These are phyloP conservation scores for Halocaridina rubra DNA, from an alignment of 2,888 invertebrate species.

Conservation along the genomic window DNA sequence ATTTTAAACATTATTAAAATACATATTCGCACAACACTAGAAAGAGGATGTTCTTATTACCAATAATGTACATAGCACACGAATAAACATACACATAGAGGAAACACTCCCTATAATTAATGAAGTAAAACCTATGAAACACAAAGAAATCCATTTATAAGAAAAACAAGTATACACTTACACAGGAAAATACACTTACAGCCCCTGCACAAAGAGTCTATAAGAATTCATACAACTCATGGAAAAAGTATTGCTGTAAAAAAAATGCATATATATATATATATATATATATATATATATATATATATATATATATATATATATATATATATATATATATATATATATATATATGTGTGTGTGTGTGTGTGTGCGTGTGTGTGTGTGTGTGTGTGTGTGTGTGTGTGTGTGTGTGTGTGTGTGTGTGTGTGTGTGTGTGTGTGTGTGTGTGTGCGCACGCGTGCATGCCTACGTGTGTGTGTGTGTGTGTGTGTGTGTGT, in stretches of 20 bases:
- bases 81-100: no score
- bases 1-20: no score
- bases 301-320: neutral
- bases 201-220: no score
- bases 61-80: no score
- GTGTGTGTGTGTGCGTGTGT: conserved; percentile 4
- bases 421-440: neutral
- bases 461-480: neutral
- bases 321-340: conserved; percentile 1
- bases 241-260: neutral
- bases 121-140: no score
- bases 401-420: neutral
- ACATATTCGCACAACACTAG: no score
- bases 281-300: neutral
- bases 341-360: neutral
- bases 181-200: no score
- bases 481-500: conserved; percentile 31
- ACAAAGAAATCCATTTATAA: no score
- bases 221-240: neutral
- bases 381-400: conserved; percentile 21
- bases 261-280: neutral
- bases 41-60: no score
- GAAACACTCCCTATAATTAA: no score
- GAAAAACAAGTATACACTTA: no score
- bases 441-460: neutral